Evolutionary conservation across 2,113 vertebrate species (phyloP), one percentile per base, ranked within the genome.

Genomic region (Limanda limanda): DNA sequence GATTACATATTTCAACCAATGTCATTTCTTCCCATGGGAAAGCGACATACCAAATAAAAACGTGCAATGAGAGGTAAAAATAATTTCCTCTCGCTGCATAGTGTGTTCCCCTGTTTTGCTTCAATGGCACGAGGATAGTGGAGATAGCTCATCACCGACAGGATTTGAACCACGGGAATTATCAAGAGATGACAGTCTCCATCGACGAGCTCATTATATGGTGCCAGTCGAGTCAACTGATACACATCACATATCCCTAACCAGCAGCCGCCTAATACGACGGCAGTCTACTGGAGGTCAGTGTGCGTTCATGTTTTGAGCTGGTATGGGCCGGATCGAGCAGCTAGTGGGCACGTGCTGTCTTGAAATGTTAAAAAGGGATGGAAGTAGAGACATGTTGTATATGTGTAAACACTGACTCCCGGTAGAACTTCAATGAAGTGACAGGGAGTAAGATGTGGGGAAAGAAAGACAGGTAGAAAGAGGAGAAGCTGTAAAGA

Each of bases 131-230:
- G 27, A 11, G 31, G 31, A 7, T 31, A 31, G 1, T 11, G 18
- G 21, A 21, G 24, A 31, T 37, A 14, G 24, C 63, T 79, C 80
- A 74, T 84, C 81, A 27, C 51, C 18, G 80, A 75, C 72, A 77
- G 74, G 63, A 85, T 62, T 47, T 76, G 58, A 61, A 76, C 48
- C 68, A 31, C 1, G 15, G 66, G 67, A 82, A 61, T 84, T 72
- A 91, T 87, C 64, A 84, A 57, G 35, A 85, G 78, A 85, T 79
- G 88, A 91, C 86, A 88, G 66, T 62, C 74, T 84, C 86, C 60
- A 27, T 91, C 86, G 0, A 8, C 65, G 25, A 70, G 66, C 68
- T 83, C 81, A 90, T 90, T 87, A 81, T 84, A 58, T 84, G 88
- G 86, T 87, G 84, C 86, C 88, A 78, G 80, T 42, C 57, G 48